Base-by-base conservation (phyloP, 2,888 invertebrate species). In the Drosophila nr. medialis region DNA sequence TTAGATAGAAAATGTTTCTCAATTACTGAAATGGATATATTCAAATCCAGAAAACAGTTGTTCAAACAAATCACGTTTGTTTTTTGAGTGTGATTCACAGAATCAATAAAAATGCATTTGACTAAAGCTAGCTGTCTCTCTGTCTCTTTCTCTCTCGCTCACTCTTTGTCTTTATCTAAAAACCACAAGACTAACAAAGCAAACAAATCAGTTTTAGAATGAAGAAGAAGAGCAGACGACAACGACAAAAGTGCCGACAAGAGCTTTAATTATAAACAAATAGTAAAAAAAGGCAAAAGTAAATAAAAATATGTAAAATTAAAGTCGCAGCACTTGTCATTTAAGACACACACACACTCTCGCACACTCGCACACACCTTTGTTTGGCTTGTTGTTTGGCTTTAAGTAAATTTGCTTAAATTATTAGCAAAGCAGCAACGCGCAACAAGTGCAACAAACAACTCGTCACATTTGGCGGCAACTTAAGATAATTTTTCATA, bases 231-330 rank as follows among this genome's bases (percentile, higher is more conserved):
- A 29, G 21, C 34, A 36, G 29, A 56, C 15, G 29, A 40, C 8
- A 38, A 36, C 54, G 68, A 78, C 64, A 78, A 77, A 77, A 68
- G 67, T 24, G 77, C 77, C 77, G 77, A 67, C 81, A 78, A 73
- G 66, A 84, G 81, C 76, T 86, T 88, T 89, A 86, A 86, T 90
- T 90, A 89, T 86, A 89, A 81, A 69, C 89, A 89, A 86, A 86
- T 80, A 90, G 67, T 62, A 61, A 60, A 70, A 77, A 36, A 55
- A 40, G 38, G 55, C 27, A 63, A 50, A 58, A 40, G 58, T 61
- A 56, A 45, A 70, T 40, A 53, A 55, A 53, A 65, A 34, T 50
- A 56, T 64, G 56, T 49, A 49, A 34, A 36, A 42, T 45, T 53
- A 56, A 64, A 67, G 72, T 49, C 56, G 2, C 67, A 55, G 72